Conservation (phyloP, 2,113 vertebrate genomes). For the Phalacrocorax pelagicus region DNA sequence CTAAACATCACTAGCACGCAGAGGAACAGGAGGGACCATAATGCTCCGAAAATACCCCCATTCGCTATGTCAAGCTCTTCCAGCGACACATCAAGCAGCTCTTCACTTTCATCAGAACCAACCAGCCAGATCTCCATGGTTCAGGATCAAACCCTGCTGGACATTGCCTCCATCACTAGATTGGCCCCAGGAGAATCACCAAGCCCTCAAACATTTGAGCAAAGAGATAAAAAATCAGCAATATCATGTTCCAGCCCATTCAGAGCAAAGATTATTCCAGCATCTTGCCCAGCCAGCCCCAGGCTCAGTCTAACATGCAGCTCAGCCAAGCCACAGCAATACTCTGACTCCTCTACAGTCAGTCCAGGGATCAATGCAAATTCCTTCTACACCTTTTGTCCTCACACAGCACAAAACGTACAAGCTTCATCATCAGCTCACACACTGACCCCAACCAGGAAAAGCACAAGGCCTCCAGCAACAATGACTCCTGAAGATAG, state of each 20-base stretch:
- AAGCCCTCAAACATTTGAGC: neutral
- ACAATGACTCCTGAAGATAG: slow-evolving; percentile 20
- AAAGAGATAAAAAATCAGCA: slow-evolving; percentile 8
- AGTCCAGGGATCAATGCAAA: slow-evolving; percentile 47
- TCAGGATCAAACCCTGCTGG: slow-evolving; percentile 52
- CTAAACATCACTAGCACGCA: slow-evolving; percentile 53
- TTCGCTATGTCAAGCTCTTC: slow-evolving; percentile 52
- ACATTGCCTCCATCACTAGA: slow-evolving; percentile 39
- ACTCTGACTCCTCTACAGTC: slow-evolving; percentile 33
- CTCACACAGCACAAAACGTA: slow-evolving; percentile 43
- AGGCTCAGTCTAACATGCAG: slow-evolving; percentile 40
- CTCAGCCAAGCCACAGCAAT: slow-evolving; percentile 53
- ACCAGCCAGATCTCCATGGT: slow-evolving; percentile 50
- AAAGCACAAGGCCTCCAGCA: slow-evolving; percentile 65
- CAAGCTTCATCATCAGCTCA: slow-evolving; percentile 39
- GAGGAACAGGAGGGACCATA: slow-evolving; percentile 44
- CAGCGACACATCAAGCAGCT: slow-evolving; percentile 46
- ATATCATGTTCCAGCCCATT: slow-evolving; percentile 6
- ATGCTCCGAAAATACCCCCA: slow-evolving; percentile 37
- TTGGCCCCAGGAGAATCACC: slow-evolving; percentile 26
- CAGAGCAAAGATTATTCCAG: neutral
- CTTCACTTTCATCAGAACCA: slow-evolving; percentile 55
- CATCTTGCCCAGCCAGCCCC: slow-evolving; percentile 1
- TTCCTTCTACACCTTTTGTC: slow-evolving; percentile 34
- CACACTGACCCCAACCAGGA: slow-evolving; percentile 27